Evolutionary conservation across 2,113 vertebrate genomes (phyloP), one percentile per base, ranked within the genome.

Genomic region (Stomatorhinus ivindoensis): DNA sequence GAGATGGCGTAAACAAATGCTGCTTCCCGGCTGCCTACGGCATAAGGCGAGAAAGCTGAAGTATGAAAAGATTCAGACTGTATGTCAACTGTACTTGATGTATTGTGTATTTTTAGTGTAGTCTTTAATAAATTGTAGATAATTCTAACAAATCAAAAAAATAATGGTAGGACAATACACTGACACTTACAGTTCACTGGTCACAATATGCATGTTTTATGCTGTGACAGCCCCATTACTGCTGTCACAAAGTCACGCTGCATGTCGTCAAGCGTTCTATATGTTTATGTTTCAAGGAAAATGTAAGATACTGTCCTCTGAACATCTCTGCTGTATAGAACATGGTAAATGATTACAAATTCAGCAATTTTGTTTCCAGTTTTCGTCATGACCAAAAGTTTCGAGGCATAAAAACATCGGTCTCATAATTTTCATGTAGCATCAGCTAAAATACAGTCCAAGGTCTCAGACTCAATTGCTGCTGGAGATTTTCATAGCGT

Each of bases 1-100:
- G 98, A 99, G 94, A 99, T 98, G 89, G 98, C 98, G 0, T 99
- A 99, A 42, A 99, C 97, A 0, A 99, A 99, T 2, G 98, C 98
- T n/a, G 98, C 97, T 93, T 99, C 98, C 89, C 97, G 95, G 94
- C 98, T 99, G 93, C 98, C 98, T 98, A 94, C 48, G 47, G 0
- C 0, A 6, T 87, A 8, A 44, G 44, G 24, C 39, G 42, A 21
- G 89, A 4, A 89, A 53, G 58, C 88, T 24, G 91, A 89, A 89
- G 88, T 90, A 88, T 90, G 92, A 91, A 80, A 80, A 19, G 73
- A 80, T 80, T 13, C 35, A 80, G 15, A 76, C 31, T 39, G 5
- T 42, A 80, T 39, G 35, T 15, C 1, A 17, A 42, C 73, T 80
- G 73, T 42, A 39, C 35, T 80, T 80, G 1, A 80, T 42, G 17